phyloP scores from a whole-genome alignment of 2,113 vertebrate genomes.

The Salvelinus fontinalis region DNA sequence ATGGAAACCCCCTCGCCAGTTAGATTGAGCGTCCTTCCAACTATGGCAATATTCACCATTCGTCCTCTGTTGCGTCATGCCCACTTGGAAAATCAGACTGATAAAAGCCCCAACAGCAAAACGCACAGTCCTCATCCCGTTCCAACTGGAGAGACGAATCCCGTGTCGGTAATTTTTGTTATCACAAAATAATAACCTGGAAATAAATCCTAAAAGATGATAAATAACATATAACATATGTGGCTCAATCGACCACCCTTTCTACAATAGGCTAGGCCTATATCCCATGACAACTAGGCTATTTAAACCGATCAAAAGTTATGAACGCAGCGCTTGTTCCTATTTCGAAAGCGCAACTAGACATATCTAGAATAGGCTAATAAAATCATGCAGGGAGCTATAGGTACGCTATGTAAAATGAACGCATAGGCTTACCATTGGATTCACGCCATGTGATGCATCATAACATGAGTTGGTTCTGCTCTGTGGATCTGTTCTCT shows the following conservation, averaged over 20 bases:
- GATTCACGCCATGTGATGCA: background rate
- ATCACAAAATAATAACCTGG: too few relatives aligned
- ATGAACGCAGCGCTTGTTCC: background rate
- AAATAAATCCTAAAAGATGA: too few relatives aligned
- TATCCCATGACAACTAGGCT: too few relatives aligned
- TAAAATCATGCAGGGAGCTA: too few relatives aligned
- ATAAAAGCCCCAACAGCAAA: background rate
- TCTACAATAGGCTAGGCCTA: too few relatives aligned
- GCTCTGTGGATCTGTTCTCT: background rate
- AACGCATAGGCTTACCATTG: background rate
- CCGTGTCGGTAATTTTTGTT: too few relatives aligned
- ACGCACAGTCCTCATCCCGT: background rate
- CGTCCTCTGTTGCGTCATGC: slow-evolving; percentile 26
- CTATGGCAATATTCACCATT: slow-evolving; percentile 82
- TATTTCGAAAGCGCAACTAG: background rate
- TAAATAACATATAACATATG: too few relatives aligned
- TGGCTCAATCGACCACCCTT: too few relatives aligned
- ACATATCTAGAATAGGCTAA: too few relatives aligned
- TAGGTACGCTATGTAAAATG: background rate
- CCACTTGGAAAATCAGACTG: background rate
- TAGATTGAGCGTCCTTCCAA: slow-evolving; percentile 76
- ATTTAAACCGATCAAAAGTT: background rate
- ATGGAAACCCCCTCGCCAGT: slow-evolving; percentile 80
- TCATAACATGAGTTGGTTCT: background rate
- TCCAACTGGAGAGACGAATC: too few relatives aligned